Evolutionary conservation across 2,888 invertebrate species (phyloP).

Genomic region (Dasysyrphus tricinctus): DNA sequence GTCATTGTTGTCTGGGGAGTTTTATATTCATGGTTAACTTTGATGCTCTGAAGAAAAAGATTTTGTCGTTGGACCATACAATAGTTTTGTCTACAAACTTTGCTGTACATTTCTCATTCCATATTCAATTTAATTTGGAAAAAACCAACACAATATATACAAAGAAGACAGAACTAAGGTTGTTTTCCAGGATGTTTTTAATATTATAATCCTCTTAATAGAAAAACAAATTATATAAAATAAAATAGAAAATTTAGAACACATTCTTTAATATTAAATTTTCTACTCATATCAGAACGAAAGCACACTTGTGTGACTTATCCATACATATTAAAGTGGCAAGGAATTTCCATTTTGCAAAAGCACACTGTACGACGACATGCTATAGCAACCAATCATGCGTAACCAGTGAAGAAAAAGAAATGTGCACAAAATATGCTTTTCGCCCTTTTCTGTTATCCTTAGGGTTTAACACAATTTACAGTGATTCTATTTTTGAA

Average conservation of each 20-base stretch:
- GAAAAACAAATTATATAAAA: not conserved
- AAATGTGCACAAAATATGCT: constrained; percentile 62
- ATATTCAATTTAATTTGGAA: not conserved
- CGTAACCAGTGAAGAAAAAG: constrained; percentile 69
- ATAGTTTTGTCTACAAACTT: not conserved
- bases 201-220: not conserved
- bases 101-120: not conserved
- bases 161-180: not conserved
- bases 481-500: constrained; percentile 72
- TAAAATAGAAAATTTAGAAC: constrained; percentile 47
- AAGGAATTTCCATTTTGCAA: constrained; percentile 52
- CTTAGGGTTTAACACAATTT: constrained; percentile 71
- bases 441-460: constrained; percentile 57
- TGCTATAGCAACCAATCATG: constrained; percentile 59
- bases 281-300: constrained; percentile 54
- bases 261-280: constrained; percentile 61
- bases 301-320: constrained; percentile 51
- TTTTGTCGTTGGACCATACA: not conserved
- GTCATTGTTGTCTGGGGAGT: constrained; percentile 14
- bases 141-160: not conserved
- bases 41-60: not conserved
- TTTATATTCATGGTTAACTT: constrained; percentile 17
- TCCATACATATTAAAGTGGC: constrained; percentile 34
- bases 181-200: not conserved
- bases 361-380: not conserved